Evolutionary conservation across 2,888 invertebrate species (phyloP).

Genomic region (Nomada ruficornis): DNA sequence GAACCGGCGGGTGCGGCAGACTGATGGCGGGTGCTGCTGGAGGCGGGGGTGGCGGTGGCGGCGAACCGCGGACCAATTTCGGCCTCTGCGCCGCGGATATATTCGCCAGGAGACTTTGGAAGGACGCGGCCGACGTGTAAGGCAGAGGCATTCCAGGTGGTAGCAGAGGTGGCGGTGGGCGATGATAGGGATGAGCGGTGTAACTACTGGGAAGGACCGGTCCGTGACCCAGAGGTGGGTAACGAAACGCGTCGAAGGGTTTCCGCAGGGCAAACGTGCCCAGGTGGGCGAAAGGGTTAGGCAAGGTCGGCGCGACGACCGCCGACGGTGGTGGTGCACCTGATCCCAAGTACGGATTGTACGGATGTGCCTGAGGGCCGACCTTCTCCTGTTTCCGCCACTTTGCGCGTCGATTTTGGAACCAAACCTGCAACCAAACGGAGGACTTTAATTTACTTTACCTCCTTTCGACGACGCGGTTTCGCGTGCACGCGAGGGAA

Average conservation of each 20-base stretch:
- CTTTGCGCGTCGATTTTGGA: constrained; percentile 96
- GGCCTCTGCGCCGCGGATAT: constrained; percentile 88
- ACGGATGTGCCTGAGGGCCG: constrained; percentile 95
- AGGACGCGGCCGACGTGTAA: constrained; percentile 87
- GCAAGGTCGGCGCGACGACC: constrained; percentile 90
- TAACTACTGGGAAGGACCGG: constrained; percentile 87
- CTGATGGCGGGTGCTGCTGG: constrained; percentile 80
- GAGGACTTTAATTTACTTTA: neutral
- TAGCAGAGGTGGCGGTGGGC: constrained; percentile 87
- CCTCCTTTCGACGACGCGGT: too few relatives aligned
- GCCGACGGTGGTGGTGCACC: constrained; percentile 88
- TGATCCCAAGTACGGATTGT: constrained; percentile 92
- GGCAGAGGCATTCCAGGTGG: constrained; percentile 87
- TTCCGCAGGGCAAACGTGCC: constrained; percentile 88
- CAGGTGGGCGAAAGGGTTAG: constrained; percentile 92
- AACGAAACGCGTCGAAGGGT: constrained; percentile 89
- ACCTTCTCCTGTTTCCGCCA: constrained; percentile 98
- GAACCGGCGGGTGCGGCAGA: constrained; percentile 83
- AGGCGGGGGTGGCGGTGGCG: constrained; percentile 82
- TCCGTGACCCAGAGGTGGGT: constrained; percentile 86
- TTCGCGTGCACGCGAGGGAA: too few relatives aligned
- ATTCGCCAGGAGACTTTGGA: constrained; percentile 94
- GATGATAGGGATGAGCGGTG: constrained; percentile 86
- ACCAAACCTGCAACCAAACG: constrained; percentile 92
- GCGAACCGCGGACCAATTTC: constrained; percentile 82